Evolutionary conservation across 2,888 invertebrate species (phyloP).

Genomic region (Patella ulyssiponensis): DNA sequence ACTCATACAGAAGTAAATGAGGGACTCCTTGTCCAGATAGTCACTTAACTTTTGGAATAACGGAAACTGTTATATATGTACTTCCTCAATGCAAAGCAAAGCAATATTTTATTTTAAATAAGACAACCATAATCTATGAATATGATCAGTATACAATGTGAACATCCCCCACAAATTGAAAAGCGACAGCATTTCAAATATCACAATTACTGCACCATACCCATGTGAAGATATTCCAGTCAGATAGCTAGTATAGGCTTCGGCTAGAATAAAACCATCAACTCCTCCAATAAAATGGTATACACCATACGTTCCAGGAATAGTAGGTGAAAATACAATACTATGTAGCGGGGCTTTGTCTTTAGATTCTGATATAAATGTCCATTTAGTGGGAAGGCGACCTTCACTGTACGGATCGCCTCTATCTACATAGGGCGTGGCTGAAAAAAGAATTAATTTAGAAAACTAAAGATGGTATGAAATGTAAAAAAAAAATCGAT

Average conservation of each 20-base stretch:
- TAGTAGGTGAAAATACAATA: neutral
- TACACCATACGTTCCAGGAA: conserved; percentile 11
- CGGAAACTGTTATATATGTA: too few species aligned
- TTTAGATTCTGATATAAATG: neutral
- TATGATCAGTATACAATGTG: too few species aligned
- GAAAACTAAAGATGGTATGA: neutral
- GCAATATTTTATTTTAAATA: too few species aligned
- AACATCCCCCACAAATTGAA: too few species aligned
- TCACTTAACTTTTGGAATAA: too few species aligned
- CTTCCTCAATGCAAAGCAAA: too few species aligned
- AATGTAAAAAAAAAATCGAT: neutral
- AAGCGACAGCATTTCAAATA: too few species aligned
- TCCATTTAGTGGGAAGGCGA: neutral
- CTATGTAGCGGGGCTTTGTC: conserved; percentile 11
- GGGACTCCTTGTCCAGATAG: too few species aligned
- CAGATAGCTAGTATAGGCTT: neutral
- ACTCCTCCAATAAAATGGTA: conserved; percentile 12
- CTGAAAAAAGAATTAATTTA: neutral
- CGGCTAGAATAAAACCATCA: neutral
- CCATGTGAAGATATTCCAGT: conserved; percentile 11
- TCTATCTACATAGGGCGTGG: conserved; percentile 12
- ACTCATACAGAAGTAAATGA: too few species aligned
- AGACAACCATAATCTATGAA: too few species aligned
- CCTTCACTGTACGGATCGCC: conserved; percentile 9
- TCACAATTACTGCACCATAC: neutral